phyloP scores from a whole-genome alignment of 2,797 vertebrate species.

The Calcarius lapponicus region DNA sequence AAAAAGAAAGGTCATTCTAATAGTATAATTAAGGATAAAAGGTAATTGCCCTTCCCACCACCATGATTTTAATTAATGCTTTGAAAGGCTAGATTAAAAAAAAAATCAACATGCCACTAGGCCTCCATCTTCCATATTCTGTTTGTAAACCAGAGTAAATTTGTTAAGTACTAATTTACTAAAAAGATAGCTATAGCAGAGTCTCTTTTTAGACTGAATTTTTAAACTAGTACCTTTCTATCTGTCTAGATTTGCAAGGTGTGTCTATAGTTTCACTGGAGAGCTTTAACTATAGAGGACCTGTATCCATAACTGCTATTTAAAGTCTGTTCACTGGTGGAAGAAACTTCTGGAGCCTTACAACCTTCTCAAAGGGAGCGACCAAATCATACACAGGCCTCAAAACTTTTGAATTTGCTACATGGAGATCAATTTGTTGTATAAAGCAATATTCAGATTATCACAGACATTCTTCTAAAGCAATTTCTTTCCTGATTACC shows the following conservation, averaged over 20 bases:
- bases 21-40: background rate
- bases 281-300: background rate
- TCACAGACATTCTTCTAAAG: background rate
- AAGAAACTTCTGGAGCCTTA: background rate
- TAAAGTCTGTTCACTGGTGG: background rate
- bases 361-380: background rate
- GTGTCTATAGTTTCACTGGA: background rate
- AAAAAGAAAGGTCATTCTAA: background rate
- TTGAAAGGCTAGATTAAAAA: background rate
- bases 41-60: background rate
- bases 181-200: background rate
- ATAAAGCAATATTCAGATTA: background rate
- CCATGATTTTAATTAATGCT: background rate
- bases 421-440: background rate
- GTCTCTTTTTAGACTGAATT: background rate
- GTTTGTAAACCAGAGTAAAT: background rate
- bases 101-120: rapidly evolving
- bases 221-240: background rate
- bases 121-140: background rate
- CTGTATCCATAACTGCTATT: background rate
- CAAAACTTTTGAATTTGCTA: background rate
- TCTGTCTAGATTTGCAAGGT: background rate
- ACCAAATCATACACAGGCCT: background rate
- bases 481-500: background rate
- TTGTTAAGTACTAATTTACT: background rate